Base-by-base conservation (phyloP, 2,113 vertebrate species). In the Toxostoma redivivum region DNA sequence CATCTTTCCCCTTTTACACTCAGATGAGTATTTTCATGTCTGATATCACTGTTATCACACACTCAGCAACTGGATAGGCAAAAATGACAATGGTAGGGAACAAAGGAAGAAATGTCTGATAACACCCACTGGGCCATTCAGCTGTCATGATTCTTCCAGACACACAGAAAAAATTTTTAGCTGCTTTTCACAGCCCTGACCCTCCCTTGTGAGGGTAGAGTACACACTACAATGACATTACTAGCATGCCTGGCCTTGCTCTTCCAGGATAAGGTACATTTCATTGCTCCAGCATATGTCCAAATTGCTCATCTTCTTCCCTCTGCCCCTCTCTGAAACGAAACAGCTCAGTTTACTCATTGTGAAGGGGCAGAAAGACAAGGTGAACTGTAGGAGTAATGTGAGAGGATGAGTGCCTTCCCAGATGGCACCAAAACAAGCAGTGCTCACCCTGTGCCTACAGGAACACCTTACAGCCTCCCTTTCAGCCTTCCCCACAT, bases 211-310 rank as follows among this genome's bases (percentile, higher is more conserved):
- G 84, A 82, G n/a, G n/a, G n/a, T 54, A 81, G 54, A 82, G 69
- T 15, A 84, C 72, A 88, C n/a, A 12, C n/a, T 71, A 30, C 42
- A 66, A 7, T 57, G 84, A 90, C 81, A 76, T 44, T 91, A 96
- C 45, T 85, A 47, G 62, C 93, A 57, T 77, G 87, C 66, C 78
- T 77, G 66, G 89, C 91, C 91, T 89, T 95, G 84, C 48, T 89
- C 61, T 91, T 85, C 58, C 78, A 89, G 62, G 18, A 42, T 72
- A 94, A 81, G 40, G 65, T 53, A 58, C 42, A 70, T 42, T 92
- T 91, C 74, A 54, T 51, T 79, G 42, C 47, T 87, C 50, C 58
- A 82, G 10, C 48, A 27, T 7, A 73, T 0, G 1, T 87, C 38
- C 62, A 85, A 22, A 76, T 84, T 70, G 84, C 60, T 93, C 81